phyloP scores from a whole-genome alignment of 2,888 invertebrate species.

The Rosalia funebris region DNA sequence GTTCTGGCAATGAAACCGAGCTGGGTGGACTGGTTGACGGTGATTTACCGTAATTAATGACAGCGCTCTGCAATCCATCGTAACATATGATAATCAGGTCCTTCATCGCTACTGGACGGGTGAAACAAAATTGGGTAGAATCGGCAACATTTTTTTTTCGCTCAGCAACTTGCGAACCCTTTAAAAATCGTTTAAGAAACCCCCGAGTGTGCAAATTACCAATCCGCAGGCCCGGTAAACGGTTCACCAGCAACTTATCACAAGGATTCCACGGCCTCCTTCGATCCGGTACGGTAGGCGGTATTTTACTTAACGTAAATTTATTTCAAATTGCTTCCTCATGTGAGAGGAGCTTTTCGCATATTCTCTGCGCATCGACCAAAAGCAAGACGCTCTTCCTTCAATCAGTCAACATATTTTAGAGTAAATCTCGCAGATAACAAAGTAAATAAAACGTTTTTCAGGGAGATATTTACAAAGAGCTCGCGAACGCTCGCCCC shows the following conservation, averaged over 20 bases:
- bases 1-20: too few species aligned
- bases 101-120: too few species aligned
- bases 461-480: neutral
- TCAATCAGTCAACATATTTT: slow-evolving; percentile 1
- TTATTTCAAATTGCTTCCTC: neutral
- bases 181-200: neutral
- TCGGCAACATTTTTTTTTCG: neutral
- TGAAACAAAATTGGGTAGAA: too few species aligned
- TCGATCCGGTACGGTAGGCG: neutral
- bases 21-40: too few species aligned
- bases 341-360: neutral
- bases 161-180: neutral
- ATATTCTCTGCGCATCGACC: neutral
- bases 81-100: too few species aligned
- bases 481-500: too few species aligned
- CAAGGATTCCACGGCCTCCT: neutral
- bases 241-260: neutral
- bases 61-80: too few species aligned
- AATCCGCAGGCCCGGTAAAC: neutral
- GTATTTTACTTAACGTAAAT: neutral
- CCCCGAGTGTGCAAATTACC: neutral
- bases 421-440: neutral
- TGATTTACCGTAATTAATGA: too few species aligned
- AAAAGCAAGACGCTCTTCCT: neutral
- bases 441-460: neutral